Conservation (phyloP, 2,113 vertebrate species). For the Cebus imitator region DNA sequence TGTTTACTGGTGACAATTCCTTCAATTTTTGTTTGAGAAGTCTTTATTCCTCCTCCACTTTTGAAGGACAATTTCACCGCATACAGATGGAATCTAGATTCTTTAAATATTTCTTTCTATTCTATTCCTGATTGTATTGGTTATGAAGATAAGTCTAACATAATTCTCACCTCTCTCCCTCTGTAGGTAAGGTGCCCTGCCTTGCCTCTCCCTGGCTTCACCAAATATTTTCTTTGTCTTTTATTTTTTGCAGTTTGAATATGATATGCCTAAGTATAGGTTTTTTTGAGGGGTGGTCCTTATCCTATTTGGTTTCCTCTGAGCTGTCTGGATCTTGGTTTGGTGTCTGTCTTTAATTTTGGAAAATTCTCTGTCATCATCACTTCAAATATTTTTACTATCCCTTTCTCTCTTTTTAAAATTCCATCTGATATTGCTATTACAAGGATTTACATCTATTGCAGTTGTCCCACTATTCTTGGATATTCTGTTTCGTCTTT, state of each 20-base stretch:
- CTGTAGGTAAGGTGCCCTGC: not conserved
- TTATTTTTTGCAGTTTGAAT: not conserved
- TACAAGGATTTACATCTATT: not conserved
- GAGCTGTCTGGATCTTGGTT: not conserved
- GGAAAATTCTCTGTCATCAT: not conserved
- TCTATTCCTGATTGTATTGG: not conserved
- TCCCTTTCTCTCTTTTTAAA: not conserved
- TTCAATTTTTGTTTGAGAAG: not conserved
- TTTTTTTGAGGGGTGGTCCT: not conserved
- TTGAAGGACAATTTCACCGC: not conserved
- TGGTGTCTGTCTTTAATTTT: not conserved
- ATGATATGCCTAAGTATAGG: not conserved
- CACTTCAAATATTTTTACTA: not conserved
- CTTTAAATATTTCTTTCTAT: not conserved
- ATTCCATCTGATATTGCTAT: not conserved
- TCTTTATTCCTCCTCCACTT: not conserved
- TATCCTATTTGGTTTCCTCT: not conserved
- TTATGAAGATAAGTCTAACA: not conserved
- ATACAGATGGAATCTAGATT: not conserved
- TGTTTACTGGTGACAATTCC: not conserved
- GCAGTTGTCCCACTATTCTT: not conserved
- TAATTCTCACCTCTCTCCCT: not conserved
- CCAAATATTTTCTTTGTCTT: not conserved
- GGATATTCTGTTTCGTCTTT: not conserved
- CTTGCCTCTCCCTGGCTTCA: not conserved